phyloP scores from a whole-genome alignment of 2,113 vertebrate genomes.

The Sinocyclocheilus anophthalmus region DNA sequence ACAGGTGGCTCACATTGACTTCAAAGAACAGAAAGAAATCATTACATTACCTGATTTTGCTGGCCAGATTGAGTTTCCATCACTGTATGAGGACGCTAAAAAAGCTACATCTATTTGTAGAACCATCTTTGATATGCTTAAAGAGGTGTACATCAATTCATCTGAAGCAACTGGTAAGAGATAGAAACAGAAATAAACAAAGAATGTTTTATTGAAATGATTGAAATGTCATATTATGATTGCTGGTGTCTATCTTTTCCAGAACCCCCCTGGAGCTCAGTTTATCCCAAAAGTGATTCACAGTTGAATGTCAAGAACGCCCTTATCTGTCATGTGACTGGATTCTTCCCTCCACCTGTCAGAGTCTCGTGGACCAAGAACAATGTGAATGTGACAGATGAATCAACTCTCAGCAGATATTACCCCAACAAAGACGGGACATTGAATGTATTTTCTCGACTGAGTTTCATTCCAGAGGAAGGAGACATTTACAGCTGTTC shows the following conservation, averaged over 20 bases:
- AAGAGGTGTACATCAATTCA: too few relatives aligned
- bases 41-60: too few relatives aligned
- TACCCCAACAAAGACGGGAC: conserved; percentile 1
- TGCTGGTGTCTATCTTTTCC: background rate
- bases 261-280: conserved; percentile 67
- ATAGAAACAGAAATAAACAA: too few relatives aligned
- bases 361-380: conserved; percentile 63
- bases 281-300: conserved; percentile 62
- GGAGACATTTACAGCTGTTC: conserved; percentile 68
- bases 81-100: too few relatives aligned
- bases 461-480: conserved; percentile 65
- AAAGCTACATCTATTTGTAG: too few relatives aligned
- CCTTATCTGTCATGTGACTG: conserved; percentile 72
- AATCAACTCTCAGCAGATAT: conserved; percentile 51
- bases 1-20: too few relatives aligned
- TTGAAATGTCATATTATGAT: background rate
- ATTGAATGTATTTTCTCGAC: conserved; percentile 67
- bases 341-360: conserved; percentile 66
- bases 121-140: too few relatives aligned
- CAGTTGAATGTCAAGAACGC: conserved; percentile 64
- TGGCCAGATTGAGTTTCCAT: too few relatives aligned
- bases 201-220: background rate
- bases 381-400: conserved; percentile 52
- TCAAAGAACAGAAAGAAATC: too few relatives aligned
- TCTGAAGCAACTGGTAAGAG: too few relatives aligned